Evolutionary conservation across 2,888 invertebrate species (phyloP).

Genomic region (Julus scandinavius): DNA sequence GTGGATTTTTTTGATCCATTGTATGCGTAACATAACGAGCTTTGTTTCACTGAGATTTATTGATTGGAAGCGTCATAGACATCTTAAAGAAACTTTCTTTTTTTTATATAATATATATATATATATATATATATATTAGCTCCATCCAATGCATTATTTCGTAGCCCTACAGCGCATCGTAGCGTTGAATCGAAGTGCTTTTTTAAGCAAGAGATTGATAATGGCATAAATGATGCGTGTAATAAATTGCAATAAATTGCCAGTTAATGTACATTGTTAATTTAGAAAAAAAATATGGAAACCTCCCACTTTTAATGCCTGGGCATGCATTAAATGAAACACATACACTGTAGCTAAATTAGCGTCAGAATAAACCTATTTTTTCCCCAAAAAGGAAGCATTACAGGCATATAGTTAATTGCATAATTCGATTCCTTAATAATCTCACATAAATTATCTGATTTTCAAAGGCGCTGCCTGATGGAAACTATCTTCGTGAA

Average conservation of each 20-base stretch:
- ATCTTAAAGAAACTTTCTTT: background rate
- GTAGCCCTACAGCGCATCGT: background rate
- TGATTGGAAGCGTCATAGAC: background rate
- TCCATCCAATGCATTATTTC: background rate
- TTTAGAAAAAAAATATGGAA: background rate
- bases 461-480: background rate
- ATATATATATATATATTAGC: background rate
- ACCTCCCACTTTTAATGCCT: slow-evolving; percentile 27
- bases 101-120: too few species aligned
- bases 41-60: background rate
- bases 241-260: slow-evolving; percentile 39
- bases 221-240: slow-evolving; percentile 23
- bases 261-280: slow-evolving; percentile 19
- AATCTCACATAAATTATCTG: background rate
- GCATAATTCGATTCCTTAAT: slow-evolving; percentile 45
- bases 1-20: background rate
- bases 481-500: background rate
- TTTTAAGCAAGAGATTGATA: background rate
- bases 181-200: background rate
- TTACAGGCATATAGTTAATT: background rate
- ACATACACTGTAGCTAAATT: background rate
- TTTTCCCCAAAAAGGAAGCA: background rate
- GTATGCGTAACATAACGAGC: background rate
- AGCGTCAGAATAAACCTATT: background rate
- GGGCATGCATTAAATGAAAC: slow-evolving; percentile 20